phyloP scores from a whole-genome alignment of 2,797 vertebrate species.

The Aratinga solstitialis region DNA sequence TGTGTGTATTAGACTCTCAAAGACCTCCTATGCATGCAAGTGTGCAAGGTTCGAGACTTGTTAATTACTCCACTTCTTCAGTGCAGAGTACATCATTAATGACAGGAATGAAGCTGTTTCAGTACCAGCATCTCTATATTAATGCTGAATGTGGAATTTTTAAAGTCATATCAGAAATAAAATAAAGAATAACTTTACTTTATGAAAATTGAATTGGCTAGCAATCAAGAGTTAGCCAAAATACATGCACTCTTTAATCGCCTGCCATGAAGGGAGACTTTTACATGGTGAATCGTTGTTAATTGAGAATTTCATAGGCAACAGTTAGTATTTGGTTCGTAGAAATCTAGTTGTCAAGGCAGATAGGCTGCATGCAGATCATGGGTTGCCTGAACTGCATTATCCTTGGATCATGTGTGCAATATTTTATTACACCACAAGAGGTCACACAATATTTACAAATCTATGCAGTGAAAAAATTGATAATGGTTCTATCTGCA shows the following conservation, averaged over 20 bases:
- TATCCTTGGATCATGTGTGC: neutral
- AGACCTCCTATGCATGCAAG: neutral
- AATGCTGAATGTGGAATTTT: neutral
- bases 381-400: neutral
- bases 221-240: neutral
- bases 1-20: accelerated
- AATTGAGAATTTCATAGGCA: neutral
- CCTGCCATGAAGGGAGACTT: neutral
- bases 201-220: neutral
- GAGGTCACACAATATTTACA: conserved; percentile 64
- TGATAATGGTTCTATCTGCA: neutral
- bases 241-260: neutral
- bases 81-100: neutral
- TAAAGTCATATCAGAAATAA: neutral
- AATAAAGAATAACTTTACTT: neutral
- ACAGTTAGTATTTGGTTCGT: neutral
- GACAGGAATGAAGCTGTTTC: neutral
- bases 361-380: neutral
- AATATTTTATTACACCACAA: conserved; percentile 63
- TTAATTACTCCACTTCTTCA: neutral
- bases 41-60: neutral
- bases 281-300: neutral
- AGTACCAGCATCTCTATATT: neutral
- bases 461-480: neutral
- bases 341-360: neutral